A percentile compares a stretch with the other conserved stretches of the same genome.
Evolutionary conservation across 2,113 vertebrate species (phyloP).

Genomic region (Vidua macroura): DNA sequence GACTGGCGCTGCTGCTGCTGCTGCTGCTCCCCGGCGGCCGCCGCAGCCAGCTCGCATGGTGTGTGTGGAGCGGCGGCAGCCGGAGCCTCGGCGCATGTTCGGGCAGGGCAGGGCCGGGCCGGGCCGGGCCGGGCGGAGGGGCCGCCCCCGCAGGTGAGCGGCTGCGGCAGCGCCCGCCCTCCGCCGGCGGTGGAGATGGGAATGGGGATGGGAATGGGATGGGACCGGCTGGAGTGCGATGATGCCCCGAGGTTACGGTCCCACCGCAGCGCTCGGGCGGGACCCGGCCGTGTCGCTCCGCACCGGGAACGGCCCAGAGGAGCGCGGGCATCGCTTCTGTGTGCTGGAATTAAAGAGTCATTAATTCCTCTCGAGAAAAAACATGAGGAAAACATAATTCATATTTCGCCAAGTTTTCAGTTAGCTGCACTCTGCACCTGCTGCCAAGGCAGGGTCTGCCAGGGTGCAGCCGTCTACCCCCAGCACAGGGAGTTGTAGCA

Average conservation of each 20-base stretch:
- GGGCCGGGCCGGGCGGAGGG: background rate
- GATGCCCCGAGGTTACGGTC: background rate
- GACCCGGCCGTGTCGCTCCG: background rate
- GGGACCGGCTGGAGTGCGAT: background rate
- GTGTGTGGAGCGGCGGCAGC: background rate
- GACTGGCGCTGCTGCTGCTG: background rate
- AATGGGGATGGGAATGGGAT: no score
- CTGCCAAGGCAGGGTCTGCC: background rate
- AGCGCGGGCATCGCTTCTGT: rapidly evolving
- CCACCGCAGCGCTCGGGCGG: background rate
- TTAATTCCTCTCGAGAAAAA: background rate
- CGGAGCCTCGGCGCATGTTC: slow-evolving; percentile 21
- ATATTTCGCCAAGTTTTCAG: background rate
- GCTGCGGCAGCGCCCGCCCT: background rate
- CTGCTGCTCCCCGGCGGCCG: background rate
- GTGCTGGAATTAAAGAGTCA: background rate
- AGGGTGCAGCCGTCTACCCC: background rate
- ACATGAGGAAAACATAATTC: background rate
- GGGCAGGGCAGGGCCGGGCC: background rate
- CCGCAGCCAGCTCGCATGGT: background rate
- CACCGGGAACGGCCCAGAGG: background rate
- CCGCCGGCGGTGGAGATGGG: background rate
- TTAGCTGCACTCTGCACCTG: no score
- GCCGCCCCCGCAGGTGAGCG: slow-evolving; percentile 30
- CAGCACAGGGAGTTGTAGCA: background rate